Conservation (phyloP, 2,797 vertebrate species). For the Hydrolagus colliei region DNA sequence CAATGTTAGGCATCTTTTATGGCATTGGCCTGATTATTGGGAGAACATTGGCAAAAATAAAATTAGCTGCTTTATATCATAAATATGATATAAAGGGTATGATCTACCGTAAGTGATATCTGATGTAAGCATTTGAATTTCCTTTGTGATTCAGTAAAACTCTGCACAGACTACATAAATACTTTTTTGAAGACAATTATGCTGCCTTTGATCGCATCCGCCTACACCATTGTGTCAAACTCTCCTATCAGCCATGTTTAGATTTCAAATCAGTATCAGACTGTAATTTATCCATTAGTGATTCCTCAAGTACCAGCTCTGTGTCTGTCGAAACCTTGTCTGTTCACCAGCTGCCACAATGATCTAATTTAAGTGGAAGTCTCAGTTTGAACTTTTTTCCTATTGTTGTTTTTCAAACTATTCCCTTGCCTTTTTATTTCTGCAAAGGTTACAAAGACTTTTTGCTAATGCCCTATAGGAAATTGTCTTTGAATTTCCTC, state of each 20-base stretch:
- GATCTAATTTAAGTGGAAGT: constrained; percentile 32
- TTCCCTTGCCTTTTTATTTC: not conserved
- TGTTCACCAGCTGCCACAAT: constrained; percentile 32
- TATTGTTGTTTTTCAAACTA: no score
- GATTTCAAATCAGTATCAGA: constrained; percentile 35
- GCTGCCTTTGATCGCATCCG: not conserved
- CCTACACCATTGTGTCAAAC: constrained; percentile 25
- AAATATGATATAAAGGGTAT: not conserved
- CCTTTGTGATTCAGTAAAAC: not conserved
- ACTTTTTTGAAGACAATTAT: not conserved
- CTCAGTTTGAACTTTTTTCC: not conserved
- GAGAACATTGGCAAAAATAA: not conserved
- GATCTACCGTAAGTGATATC: not conserved
- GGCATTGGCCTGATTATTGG: not conserved
- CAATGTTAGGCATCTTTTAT: no score
- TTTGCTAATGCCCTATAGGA: not conserved
- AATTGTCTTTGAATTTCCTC: no score
- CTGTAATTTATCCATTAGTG: constrained; percentile 35
- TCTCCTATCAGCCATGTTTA: not conserved
- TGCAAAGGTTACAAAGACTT: not conserved
- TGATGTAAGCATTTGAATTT: not conserved
- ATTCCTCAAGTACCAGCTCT: constrained; percentile 36
- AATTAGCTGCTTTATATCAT: not conserved
- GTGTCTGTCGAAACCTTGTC: constrained; percentile 20
- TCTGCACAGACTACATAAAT: not conserved